phyloP scores from a whole-genome alignment of 2,797 vertebrate species.

The Trematomus bernacchii region DNA sequence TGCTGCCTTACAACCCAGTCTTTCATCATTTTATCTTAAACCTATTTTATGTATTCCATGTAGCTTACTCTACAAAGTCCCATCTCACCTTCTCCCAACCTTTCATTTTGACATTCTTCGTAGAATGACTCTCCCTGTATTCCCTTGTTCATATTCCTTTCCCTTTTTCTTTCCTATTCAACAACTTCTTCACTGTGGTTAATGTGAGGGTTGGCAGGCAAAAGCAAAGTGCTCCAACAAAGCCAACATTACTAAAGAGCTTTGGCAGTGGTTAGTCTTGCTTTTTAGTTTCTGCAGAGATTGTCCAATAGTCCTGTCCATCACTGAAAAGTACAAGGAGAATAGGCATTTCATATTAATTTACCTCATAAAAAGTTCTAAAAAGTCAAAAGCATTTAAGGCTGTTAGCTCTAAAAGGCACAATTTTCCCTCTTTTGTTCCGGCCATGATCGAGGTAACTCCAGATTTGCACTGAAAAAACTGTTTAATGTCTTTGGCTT shows the following conservation, averaged over 20 bases:
- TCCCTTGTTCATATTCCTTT: conserved; percentile 12
- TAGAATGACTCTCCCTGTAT: background rate
- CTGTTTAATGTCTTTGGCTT: conserved; percentile 72
- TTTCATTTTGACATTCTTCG: conserved; percentile 9
- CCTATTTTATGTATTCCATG: background rate
- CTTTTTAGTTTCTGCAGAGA: conserved; percentile 65
- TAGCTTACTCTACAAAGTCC: background rate
- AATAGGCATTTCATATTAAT: conserved; percentile 78
- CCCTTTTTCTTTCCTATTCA: conserved; percentile 12
- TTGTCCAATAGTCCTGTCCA: conserved; percentile 66
- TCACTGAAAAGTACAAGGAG: conserved; percentile 60
- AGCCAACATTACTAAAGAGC: conserved; percentile 59
- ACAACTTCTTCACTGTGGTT: conserved; percentile 17
- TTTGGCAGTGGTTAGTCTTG: conserved; percentile 60
- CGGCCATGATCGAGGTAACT: conserved; percentile 70
- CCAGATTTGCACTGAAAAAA: conserved; percentile 76
- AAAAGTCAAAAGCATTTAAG: conserved; percentile 70
- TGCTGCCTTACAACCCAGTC: background rate
- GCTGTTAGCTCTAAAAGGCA: conserved; percentile 74
- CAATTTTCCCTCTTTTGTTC: conserved; percentile 79
- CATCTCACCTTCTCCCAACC: background rate
- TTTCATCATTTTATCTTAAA: background rate
- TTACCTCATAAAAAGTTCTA: conserved; percentile 71
- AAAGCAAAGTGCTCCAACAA: conserved; percentile 46
- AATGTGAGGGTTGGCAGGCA: conserved; percentile 33